Conservation (phyloP, 2,888 invertebrate genomes). For the Drosophila merina region DNA sequence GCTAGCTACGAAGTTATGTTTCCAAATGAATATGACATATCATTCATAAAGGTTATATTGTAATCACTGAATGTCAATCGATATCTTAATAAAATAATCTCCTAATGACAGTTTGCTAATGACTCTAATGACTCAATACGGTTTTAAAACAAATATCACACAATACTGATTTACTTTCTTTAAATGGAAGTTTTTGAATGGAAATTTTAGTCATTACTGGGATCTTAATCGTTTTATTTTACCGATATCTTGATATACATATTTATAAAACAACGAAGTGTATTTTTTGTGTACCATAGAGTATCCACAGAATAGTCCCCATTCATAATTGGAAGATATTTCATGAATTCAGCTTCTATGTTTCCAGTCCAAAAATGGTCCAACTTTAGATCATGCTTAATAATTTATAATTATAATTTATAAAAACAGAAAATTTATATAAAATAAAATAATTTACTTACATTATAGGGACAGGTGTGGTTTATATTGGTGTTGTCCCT, state of each 20-base stretch:
- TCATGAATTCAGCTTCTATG: conserved; percentile 3
- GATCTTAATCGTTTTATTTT: not conserved
- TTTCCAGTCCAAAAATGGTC: conserved; percentile 30
- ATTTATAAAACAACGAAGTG: not conserved
- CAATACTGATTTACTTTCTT: not conserved
- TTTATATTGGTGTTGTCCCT: conserved; percentile 39
- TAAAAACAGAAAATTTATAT: not conserved
- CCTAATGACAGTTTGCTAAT: too few species aligned
- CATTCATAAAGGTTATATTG: not conserved
- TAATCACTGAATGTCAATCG: not conserved
- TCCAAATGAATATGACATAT: not conserved
- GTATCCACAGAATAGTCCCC: conserved; percentile 37
- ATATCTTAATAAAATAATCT: not conserved
- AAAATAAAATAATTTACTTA: not conserved
- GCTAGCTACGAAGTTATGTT: not conserved
- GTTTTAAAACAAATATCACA: not conserved
- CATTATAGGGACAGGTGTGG: conserved; percentile 48
- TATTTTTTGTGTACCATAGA: conserved; percentile 8
- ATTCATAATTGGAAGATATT: conserved; percentile 8
- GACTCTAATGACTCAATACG: not conserved
- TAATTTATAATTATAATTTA: not conserved
- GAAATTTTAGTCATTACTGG: not conserved
- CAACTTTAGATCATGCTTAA: conserved; percentile 33
- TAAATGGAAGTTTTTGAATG: too few species aligned
- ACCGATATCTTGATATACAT: not conserved